phyloP scores from a whole-genome alignment of 2,113 vertebrate genomes.

The Halcyon malimbica region DNA sequence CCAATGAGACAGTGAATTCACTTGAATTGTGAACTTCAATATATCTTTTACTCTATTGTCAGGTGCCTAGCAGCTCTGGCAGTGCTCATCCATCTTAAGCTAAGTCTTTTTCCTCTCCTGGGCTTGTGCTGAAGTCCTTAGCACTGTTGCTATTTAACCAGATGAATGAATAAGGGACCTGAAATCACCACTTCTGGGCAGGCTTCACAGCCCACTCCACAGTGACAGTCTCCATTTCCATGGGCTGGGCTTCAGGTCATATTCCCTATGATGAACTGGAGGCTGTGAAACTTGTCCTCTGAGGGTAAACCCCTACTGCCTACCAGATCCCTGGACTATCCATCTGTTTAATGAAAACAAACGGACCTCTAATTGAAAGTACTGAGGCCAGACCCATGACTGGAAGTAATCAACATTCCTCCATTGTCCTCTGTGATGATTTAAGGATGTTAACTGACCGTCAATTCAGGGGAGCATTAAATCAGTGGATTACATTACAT shows the following conservation, averaged over 20 bases:
- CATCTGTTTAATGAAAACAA: not conserved
- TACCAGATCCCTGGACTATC: not conserved
- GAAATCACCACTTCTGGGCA: not conserved
- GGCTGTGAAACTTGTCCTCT: not conserved
- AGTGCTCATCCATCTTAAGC: not conserved
- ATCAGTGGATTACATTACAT: not conserved
- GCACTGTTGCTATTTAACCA: not conserved
- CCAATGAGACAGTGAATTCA: rapidly evolving
- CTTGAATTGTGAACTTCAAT: not conserved
- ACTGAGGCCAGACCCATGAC: not conserved
- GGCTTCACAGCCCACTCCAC: not conserved
- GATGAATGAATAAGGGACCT: not conserved
- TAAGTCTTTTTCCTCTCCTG: not conserved
- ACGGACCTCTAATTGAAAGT: not conserved
- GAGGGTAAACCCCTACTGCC: not conserved
- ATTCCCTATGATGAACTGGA: not conserved
- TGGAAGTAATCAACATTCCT: not conserved
- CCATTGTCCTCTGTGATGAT: not conserved
- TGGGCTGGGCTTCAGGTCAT: not conserved
- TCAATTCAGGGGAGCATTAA: not conserved
- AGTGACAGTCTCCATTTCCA: not conserved
- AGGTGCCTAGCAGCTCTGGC: not conserved
- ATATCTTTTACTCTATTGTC: not conserved
- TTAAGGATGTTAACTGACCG: not conserved
- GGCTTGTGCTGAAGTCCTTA: not conserved